phyloP scores from a whole-genome alignment of 2,113 vertebrate species.

The Bubalus kerabau region DNA sequence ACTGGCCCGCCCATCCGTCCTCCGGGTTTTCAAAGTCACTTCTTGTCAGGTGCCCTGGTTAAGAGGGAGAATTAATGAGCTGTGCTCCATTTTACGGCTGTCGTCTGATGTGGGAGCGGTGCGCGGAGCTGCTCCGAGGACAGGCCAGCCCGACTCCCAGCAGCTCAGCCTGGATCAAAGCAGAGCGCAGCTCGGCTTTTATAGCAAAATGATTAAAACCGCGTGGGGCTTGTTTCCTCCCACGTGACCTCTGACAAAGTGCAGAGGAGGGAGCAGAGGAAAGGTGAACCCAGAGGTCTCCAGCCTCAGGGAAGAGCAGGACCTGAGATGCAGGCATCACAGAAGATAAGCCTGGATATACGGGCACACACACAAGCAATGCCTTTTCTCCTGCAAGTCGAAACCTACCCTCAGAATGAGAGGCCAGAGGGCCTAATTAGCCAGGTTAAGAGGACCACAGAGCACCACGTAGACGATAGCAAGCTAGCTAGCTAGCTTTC shows the following conservation, averaged over 20 bases:
- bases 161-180: conserved; percentile 83
- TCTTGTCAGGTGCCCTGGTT: conserved; percentile 86
- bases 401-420: neutral
- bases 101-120: conserved; percentile 83
- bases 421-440: neutral
- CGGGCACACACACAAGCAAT: neutral
- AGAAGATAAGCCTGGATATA: neutral
- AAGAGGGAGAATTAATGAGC: conserved; percentile 88
- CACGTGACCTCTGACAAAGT: conserved; percentile 77
- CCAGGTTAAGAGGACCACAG: neutral
- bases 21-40: conserved; percentile 85
- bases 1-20: conserved; percentile 71
- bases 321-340: neutral
- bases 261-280: conserved; percentile 66
- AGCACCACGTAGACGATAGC: neutral
- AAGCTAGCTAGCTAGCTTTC: neutral
- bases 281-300: conserved; percentile 59
- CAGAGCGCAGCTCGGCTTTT: conserved; percentile 76
- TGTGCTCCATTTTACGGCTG: conserved; percentile 85
- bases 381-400: neutral
- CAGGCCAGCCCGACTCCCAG: conserved; percentile 72
- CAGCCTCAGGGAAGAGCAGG: neutral
- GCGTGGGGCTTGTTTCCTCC: conserved; percentile 78
- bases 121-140: conserved; percentile 69
- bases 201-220: conserved; percentile 81